Percentiles rank a stretch among this genome's conserved stretches.
phyloP scores from a whole-genome alignment of 1,140 invertebrate genomes.

The Maconellicoccus hirsutus region DNA sequence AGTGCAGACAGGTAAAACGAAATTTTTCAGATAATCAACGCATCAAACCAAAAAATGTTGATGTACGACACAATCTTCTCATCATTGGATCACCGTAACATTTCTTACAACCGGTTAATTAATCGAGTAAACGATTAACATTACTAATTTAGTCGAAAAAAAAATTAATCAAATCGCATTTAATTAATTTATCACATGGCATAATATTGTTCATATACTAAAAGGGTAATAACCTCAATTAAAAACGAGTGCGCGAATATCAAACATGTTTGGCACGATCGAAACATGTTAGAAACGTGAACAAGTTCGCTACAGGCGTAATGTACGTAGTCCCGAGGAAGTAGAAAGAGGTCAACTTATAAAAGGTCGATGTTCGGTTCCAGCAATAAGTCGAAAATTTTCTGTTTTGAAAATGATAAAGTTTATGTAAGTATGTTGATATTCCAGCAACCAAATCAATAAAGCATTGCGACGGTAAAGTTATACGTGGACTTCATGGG shows the following conservation, averaged over 20 bases:
- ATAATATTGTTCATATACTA: background rate
- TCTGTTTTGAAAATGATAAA: background rate
- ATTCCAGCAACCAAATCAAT: too few species aligned
- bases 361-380: constrained; percentile 9
- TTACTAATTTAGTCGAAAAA: background rate
- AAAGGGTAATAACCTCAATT: constrained; percentile 16
- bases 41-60: too few species aligned
- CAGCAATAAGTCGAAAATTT: background rate
- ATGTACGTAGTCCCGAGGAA: background rate
- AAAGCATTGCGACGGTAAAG: too few species aligned
- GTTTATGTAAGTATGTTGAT: too few species aligned
- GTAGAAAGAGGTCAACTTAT: constrained; percentile 15
- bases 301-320: constrained; percentile 7
- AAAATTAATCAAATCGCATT: constrained; percentile 17
- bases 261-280: constrained; percentile 15
- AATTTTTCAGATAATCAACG: too few species aligned
- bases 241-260: constrained; percentile 3
- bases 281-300: constrained; percentile 19
- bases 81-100: background rate
- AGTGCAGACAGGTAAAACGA: too few species aligned
- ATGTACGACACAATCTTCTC: too few species aligned
- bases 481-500: too few species aligned
- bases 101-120: background rate
- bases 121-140: background rate
- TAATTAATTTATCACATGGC: constrained; percentile 13